Conservation (phyloP, 2,888 invertebrate species). For the Aspidiotus rigidus region DNA sequence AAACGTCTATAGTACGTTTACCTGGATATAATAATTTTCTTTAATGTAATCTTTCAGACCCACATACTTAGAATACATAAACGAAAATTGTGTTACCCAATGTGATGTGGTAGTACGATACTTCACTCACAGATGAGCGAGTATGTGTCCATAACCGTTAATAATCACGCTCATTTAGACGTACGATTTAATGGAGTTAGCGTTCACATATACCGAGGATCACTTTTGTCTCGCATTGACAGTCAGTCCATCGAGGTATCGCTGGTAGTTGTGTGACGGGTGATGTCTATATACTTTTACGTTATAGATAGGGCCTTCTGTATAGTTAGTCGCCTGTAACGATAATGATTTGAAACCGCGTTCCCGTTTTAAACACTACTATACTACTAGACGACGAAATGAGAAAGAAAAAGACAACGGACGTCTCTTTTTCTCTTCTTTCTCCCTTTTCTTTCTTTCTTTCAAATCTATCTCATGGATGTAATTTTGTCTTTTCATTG, state of each 20-base stretch:
- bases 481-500: slow-evolving; percentile 4
- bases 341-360: neutral
- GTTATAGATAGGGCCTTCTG: neutral
- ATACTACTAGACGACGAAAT: neutral
- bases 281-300: slow-evolving; percentile 1
- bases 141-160: neutral
- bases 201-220: neutral
- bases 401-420: no score
- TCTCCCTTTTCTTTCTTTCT: no score
- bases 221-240: neutral
- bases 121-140: no score
- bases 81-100: no score
- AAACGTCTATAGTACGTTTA: no score
- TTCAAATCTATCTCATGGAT: neutral
- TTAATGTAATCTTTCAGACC: no score
- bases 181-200: neutral
- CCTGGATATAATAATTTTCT: no score
- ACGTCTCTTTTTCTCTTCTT: no score
- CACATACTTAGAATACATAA: no score
- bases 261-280: neutral
- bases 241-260: neutral
- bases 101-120: no score
- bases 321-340: neutral
- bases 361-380: neutral
- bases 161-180: slow-evolving; percentile 2